Base-by-base conservation (phyloP, 2,888 invertebrate genomes). In the Aplocera efformata region DNA sequence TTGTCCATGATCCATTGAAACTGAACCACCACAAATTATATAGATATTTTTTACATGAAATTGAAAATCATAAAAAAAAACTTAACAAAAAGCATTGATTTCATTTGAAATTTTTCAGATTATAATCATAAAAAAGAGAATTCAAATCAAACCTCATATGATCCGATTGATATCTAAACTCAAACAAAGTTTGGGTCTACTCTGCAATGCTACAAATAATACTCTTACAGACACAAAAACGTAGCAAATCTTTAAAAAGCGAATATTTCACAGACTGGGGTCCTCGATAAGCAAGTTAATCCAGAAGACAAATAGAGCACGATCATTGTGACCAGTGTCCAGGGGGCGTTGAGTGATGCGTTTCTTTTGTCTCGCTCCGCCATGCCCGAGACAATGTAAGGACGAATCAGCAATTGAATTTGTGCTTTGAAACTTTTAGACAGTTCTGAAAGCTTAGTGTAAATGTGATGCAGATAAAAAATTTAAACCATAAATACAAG, bases 201-300 rank as follows among this genome's bases (percentile, higher is more conserved):
- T n/a, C n/a, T n/a, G 22, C 7, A 11, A 32, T 9, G 17, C 29
- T 17, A 10, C 10, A 34, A 26, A 30, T 31, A 32, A 35, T 11
- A 10, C 21, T 25, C 25, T 32, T 28, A 32, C 32, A 32, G 29
- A 22, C 22, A 29, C 33, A 29, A 42, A 38, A 65, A 63, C 56
- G 57, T 48, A 42, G 56, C 70, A 72, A 67, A 72, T 66, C 59
- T 66, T 48, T 55, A 60, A 67, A 60, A 62, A 58, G 63, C 63
- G 54, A 59, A 45, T 45, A 38, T 32, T 23, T 39, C 38, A 27
- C 23, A 40, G 32, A 41, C 32, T 45, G 45, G 40, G 40, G 40
- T 36, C 26, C 55, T 61, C 68, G 82, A 81, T 84, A 84, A 84
- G 79, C 79, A 79, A 85, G 82, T 79, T 82, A 85, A 86, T 85